A percentile compares a stretch with the other conserved stretches of the same genome.
Evolutionary conservation across 1,140 invertebrate species (phyloP).

Genomic region (Drosophila santomea): DNA sequence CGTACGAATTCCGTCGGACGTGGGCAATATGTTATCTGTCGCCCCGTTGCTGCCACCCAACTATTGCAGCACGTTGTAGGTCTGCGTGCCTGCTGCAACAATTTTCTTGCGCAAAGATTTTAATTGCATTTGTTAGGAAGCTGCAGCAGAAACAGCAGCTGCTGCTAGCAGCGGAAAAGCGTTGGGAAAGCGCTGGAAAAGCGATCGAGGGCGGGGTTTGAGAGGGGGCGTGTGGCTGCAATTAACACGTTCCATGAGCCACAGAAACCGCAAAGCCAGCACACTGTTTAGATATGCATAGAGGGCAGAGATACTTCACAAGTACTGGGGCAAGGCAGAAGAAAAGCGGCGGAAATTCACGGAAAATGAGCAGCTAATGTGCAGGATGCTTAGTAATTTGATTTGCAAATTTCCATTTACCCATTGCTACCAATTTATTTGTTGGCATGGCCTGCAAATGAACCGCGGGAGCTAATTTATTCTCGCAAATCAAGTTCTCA

Average conservation of each 20-base stretch:
- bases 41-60: not conserved
- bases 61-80: slow-evolving; percentile 7
- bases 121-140: slow-evolving; percentile 71
- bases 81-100: slow-evolving; percentile 40
- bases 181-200: slow-evolving; percentile 4
- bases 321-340: not conserved
- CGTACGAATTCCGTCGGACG: slow-evolving; percentile 19
- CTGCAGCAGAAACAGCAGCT: slow-evolving; percentile 36
- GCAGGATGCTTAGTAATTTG: slow-evolving; percentile 49
- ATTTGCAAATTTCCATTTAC: slow-evolving; percentile 42
- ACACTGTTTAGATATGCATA: slow-evolving; percentile 60
- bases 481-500: slow-evolving; percentile 26
- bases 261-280: slow-evolving; percentile 51
- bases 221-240: slow-evolving; percentile 37
- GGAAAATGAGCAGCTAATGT: slow-evolving; percentile 19
- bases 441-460: slow-evolving; percentile 11
- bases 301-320: slow-evolving; percentile 11
- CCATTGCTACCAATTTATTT: not conserved
- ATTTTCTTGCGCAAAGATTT: slow-evolving; percentile 57
- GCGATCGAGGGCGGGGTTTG: not conserved
- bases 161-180: slow-evolving; percentile 39
- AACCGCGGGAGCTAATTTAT: slow-evolving; percentile 30
- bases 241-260: slow-evolving; percentile 63
- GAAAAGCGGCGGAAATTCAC: not conserved
- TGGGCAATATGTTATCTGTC: slow-evolving; percentile 64